Base-by-base conservation (phyloP, 2,888 invertebrate genomes). In the Pycnomerus fuliginosus region DNA sequence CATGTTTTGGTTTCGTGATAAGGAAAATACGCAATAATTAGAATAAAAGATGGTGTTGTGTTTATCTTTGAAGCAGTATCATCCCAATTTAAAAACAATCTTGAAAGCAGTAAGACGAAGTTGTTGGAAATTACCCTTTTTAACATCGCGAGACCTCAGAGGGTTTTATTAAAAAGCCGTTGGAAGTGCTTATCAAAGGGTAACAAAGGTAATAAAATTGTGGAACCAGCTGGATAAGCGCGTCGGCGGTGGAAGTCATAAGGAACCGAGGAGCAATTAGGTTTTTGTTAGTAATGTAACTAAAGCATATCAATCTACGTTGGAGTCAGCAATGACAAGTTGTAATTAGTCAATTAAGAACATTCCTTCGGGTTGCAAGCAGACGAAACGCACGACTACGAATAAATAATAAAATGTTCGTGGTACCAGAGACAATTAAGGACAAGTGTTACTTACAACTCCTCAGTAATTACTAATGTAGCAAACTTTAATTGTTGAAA, bases 401-500 rank as follows among this genome's bases (percentile, higher is more conserved):
- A 54, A 54, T 57, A 55, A 56, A 61, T 58, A 56, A 59, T 52
- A 58, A 59, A 60, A 59, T 60, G 60, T 53, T 60, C 61, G 58
- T 60, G 48, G 55, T 54, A 56, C 54, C 56, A 65, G 55, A 54
- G 60, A 62, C 68, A 70, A 71, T 71, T 71, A 70, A 68, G 69
- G 63, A 66, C 70, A 70, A 70, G 69, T 70, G 70, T 70, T 68
- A 69, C 70, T 68, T 68, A 69, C 65, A 67, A 64, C 64, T 65
- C 60, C 57, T 64, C 62, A 56, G 63, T 69, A 70, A 70, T 71
- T 69, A 68, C 61, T 66, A 65, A 70, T 68, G 65, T 67, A 68
- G 68, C 68, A 64, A 67, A 67, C 65, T 69, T 69, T 70, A 71
- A 71, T 70, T 71, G 70, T 69, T 68, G 65, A 71, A 71, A 69